Evolutionary conservation across 2,888 invertebrate genomes (phyloP), one percentile per base, ranked within the genome.

Genomic region (Drosophila falleni): DNA sequence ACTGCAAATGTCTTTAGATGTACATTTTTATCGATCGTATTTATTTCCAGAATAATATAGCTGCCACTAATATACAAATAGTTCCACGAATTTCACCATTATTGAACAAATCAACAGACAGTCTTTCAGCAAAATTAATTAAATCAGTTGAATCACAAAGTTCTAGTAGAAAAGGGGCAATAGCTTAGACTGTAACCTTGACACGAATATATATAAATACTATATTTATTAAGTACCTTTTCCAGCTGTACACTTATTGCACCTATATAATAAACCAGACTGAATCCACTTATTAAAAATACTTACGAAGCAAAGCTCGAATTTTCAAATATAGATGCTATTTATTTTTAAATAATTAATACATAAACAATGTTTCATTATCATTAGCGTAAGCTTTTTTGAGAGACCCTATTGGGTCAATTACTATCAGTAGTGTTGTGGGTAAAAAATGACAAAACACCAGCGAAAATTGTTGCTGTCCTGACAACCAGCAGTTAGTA

Each of bases 161-260:
- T 47, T 47, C 23, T n/a, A 29, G 13, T 29, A 8, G 26, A 54
- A 54, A 41, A 41, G 16, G 16, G 26, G 3, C 39, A 33, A n/a
- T 3, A 3, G 9, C 6, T 9, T 26, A 23, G n/a, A 11, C 11
- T 15, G 26, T 15, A 53, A 39, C 53, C 39, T 54, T 41, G 16
- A 54, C 39, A 41, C 29, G 16, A 16, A 29, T 53, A 33, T 13
- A 29, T 39, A 29, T 0, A 26, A 1, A 53, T 16, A 39, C 41
- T 47, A 9, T 16, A 31, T 47, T 9, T n/a, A 35, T 9, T 10
- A 23, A 26, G 23, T 26, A 54, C 54, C 54, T 54, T 54, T 54
- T 54, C 31, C 9, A 41, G 41, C 16, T 41, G 15, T 13, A 41
- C 29, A 31, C 54, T 41, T 41, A 16, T 41, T 19, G 11, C 41